These are phyloP conservation scores for Irena cyanogastra DNA, from an alignment of 2,113 vertebrate genomes.

Conservation along the genomic window DNA sequence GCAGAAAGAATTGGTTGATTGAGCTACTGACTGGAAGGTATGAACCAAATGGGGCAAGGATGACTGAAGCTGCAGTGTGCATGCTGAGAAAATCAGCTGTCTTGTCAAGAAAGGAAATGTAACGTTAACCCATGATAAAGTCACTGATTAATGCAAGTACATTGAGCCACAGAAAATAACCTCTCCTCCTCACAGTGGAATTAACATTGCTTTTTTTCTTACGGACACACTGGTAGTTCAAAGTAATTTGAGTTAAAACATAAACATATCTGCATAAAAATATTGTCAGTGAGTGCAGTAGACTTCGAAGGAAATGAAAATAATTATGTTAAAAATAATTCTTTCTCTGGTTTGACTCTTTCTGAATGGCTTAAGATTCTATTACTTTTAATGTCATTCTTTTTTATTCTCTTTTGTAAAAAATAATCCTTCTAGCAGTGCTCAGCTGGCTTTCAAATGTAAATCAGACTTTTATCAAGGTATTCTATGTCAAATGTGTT, in stretches of 20 bases:
- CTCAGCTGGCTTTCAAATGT: neutral
- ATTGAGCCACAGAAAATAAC: neutral
- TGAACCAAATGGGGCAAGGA: neutral
- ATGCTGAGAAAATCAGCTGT: neutral
- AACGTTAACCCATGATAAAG: neutral
- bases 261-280: neutral
- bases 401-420: neutral
- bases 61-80: neutral
- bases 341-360: neutral
- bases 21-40: neutral
- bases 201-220: neutral
- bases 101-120: neutral
- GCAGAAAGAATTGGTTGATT: neutral
- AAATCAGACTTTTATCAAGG: neutral
- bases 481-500: neutral
- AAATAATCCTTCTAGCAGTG: neutral
- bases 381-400: neutral
- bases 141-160: neutral
- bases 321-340: neutral
- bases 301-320: constrained; percentile 3
- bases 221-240: neutral
- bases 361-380: neutral
- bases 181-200: neutral
- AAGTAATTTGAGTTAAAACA: neutral
- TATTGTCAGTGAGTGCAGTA: neutral